Evolutionary conservation across 92 coral and sea anemone genomes (phyloP), one percentile per base, ranked within the genome.

Genomic region (Heteractis magnifica): DNA sequence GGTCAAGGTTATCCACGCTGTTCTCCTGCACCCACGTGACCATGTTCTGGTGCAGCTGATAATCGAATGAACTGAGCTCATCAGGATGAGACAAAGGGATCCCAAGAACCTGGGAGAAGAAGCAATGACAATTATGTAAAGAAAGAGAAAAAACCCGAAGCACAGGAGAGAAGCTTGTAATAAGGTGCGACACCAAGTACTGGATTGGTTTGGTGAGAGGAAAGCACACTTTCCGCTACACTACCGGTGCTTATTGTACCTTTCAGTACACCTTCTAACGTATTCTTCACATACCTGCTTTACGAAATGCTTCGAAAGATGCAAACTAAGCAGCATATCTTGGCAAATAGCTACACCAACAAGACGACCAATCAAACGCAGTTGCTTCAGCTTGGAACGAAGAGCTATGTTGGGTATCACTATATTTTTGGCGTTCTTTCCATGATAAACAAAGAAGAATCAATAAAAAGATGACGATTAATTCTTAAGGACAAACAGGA

Each of bases 51-150:
- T 95, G 95, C 16, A 95, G 96, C 74, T 94, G 88, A 50, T 88
- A 83, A 71, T 95, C 98, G 90, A 95, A 94, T 6, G 98, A 95
- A 56, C 93, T 86, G 52, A 95, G 91, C 88, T 95, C 98, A 51
- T 90, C 96, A 21, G 98, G 98, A 71, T 92, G 98, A 72, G 94
- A 88, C 72, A 95, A 84, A 21, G 93, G 88, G 13, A 95, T 87
- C 56, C 98, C 93, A 71, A 95, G 98, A 58, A 95, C 83, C 98
- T 95, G 81, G 49, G 49, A 76, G 11, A 11, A 26, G 2, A 74
- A 74, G 49, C 41, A 10, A 70, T 70, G 49, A 74, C 6, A 71
- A 15, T 77, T 78, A 49, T 18, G 64, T 1, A 2, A 78, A 78
- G n/a, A n/a, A 41, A 78, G 48, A 11, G 10, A 15, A 78, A 53